Evolutionary conservation across 2,797 vertebrate species (phyloP).

Genomic region (Cichlasoma orientale): DNA sequence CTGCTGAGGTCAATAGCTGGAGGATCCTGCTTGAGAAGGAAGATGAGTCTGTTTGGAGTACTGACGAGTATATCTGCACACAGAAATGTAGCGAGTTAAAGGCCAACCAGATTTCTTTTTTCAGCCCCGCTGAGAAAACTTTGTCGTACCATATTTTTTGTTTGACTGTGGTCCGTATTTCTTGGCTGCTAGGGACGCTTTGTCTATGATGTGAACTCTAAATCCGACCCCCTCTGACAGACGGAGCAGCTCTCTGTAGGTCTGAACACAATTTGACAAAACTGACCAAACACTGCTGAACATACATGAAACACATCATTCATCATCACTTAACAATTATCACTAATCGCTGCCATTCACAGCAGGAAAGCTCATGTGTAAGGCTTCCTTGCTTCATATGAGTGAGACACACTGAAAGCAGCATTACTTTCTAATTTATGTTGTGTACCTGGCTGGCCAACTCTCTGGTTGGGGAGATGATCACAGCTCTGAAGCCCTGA

Average conservation of each 20-base stretch:
- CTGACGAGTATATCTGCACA: conserved; percentile 91
- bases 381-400: background rate
- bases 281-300: background rate
- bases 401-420: too few relatives aligned
- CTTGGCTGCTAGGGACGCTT: conserved; percentile 89
- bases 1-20: conserved; percentile 90
- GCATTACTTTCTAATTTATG: background rate
- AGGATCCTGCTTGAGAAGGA: conserved; percentile 92
- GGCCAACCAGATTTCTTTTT: background rate
- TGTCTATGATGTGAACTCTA: conserved; percentile 94
- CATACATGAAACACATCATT: background rate
- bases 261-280: conserved; percentile 76
- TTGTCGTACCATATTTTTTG: conserved; percentile 90
- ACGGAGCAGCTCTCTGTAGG: conserved; percentile 91
- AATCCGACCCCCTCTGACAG: conserved; percentile 92
- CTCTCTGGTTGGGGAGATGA: conserved; percentile 94
- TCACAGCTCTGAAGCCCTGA: conserved; percentile 91
- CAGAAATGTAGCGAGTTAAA: background rate
- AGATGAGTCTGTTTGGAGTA: conserved; percentile 94
- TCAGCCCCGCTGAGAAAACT: background rate
- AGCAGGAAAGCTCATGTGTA: background rate
- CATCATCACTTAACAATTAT: background rate
- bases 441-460: conserved; percentile 91
- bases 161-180: conserved; percentile 92
- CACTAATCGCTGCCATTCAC: background rate